These are phyloP conservation scores for Deilephila porcellus DNA, from an alignment of 2,888 invertebrate genomes.

Conservation along the genomic window DNA sequence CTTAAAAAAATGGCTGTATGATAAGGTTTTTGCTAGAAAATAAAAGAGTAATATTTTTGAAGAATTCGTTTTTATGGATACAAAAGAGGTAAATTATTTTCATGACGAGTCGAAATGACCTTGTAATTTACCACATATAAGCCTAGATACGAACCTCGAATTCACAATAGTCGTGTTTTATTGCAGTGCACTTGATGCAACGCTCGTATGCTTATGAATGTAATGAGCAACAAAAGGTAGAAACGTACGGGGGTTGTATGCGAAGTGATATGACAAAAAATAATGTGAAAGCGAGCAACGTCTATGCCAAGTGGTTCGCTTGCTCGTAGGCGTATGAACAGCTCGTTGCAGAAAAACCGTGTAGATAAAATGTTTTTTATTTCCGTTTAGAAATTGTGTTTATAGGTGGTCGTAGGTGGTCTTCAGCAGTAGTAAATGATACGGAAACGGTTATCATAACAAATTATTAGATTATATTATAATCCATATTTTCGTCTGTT, in stretches of 20 bases:
- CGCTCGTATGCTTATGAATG: slow-evolving; percentile 52
- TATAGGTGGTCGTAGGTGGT: background rate
- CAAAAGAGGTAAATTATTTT: background rate
- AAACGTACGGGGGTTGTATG: slow-evolving; percentile 47
- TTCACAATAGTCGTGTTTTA: slow-evolving; percentile 43
- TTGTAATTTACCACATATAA: background rate
- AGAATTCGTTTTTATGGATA: background rate
- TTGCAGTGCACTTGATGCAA: slow-evolving; percentile 47
- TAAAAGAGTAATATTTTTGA: background rate
- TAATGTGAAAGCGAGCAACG: slow-evolving; percentile 44
- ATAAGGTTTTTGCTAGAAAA: background rate
- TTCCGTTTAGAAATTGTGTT: slow-evolving; percentile 6
- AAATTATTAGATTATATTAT: no score
- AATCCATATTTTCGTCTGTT: no score
- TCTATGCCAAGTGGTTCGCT: slow-evolving; percentile 36
- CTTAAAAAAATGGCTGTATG: background rate
- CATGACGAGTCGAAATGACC: background rate
- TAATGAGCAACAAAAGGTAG: slow-evolving; percentile 54
- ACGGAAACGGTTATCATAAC: no score
- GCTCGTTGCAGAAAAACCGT: slow-evolving; percentile 20
- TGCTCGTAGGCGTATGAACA: slow-evolving; percentile 40
- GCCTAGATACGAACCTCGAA: slow-evolving; percentile 38
- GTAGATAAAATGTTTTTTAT: slow-evolving; percentile 25
- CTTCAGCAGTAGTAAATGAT: background rate
- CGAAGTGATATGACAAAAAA: slow-evolving; percentile 55